Evolutionary conservation across 2,888 invertebrate genomes (phyloP).

Genomic region (Mesochorus sp.): DNA sequence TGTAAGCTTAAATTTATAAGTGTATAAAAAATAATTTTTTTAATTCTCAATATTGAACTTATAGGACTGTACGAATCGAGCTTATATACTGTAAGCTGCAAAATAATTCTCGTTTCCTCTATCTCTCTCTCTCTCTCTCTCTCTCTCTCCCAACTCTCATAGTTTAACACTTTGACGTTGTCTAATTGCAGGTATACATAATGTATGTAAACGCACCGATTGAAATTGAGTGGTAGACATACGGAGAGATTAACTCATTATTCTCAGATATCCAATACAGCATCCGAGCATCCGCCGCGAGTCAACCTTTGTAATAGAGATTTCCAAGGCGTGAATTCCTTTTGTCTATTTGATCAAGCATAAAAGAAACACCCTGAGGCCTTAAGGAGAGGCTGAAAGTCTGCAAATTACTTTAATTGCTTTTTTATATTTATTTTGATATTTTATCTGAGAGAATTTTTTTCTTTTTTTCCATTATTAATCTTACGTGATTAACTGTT

Average conservation of each 20-base stretch:
- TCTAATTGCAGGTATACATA: conserved; percentile 35
- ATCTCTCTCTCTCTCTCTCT: neutral
- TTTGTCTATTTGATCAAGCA: conserved; percentile 15
- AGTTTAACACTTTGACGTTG: conserved; percentile 12
- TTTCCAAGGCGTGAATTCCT: neutral
- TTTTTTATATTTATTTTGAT: no score
- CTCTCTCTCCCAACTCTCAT: neutral
- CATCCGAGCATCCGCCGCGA: neutral
- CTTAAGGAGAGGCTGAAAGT: neutral
- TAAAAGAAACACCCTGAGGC: neutral
- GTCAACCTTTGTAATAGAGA: neutral
- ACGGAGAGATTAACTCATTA: conserved; percentile 2
- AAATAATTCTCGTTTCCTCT: no score
- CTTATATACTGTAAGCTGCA: no score
- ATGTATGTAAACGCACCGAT: conserved; percentile 27
- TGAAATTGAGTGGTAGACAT: conserved; percentile 22
- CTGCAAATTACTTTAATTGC: neutral
- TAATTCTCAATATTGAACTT: no score
- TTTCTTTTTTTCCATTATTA: neutral
- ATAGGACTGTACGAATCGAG: no score
- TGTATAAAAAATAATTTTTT: no score
- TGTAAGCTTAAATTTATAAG: no score
- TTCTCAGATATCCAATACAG: neutral
- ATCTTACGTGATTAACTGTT: no score
- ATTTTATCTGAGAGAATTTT: neutral